Conservation (phyloP, 2,797 vertebrate species). For the Epinephelus malabaricus region DNA sequence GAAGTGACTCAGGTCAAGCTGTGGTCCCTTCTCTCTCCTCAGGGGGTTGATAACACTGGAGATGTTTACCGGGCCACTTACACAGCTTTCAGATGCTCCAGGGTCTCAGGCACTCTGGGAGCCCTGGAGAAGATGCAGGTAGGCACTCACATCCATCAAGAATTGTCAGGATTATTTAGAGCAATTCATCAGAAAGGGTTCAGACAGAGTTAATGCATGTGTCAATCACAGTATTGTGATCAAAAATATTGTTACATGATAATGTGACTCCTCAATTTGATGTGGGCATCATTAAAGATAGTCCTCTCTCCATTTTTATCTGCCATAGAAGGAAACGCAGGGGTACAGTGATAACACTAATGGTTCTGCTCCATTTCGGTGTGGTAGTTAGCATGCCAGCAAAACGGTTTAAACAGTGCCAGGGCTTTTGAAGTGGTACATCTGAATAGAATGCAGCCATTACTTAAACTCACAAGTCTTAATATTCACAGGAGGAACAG, state of each 20-base stretch:
- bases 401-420: neutral
- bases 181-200: neutral
- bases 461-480: neutral
- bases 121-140: constrained; percentile 90
- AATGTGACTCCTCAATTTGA: no score
- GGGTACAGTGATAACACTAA: neutral
- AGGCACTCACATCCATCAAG: neutral
- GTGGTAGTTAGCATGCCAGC: neutral
- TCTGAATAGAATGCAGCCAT: neutral
- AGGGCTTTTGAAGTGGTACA: neutral
- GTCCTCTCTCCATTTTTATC: no score
- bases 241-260: no score
- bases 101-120: constrained; percentile 89
- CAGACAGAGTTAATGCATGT: neutral
- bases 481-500: neutral
- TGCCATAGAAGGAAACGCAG: neutral
- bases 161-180: neutral
- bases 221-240: no score
- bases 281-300: no score
- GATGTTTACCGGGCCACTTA: constrained; percentile 94
- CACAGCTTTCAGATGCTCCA: constrained; percentile 91
- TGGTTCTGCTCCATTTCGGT: neutral
- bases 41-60: constrained; percentile 91
- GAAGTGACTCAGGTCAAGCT: constrained; percentile 9
- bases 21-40: constrained; percentile 28